These are phyloP conservation scores for Ommatoiulus sabulosus DNA, from an alignment of 2,888 invertebrate species.

Conservation along the genomic window DNA sequence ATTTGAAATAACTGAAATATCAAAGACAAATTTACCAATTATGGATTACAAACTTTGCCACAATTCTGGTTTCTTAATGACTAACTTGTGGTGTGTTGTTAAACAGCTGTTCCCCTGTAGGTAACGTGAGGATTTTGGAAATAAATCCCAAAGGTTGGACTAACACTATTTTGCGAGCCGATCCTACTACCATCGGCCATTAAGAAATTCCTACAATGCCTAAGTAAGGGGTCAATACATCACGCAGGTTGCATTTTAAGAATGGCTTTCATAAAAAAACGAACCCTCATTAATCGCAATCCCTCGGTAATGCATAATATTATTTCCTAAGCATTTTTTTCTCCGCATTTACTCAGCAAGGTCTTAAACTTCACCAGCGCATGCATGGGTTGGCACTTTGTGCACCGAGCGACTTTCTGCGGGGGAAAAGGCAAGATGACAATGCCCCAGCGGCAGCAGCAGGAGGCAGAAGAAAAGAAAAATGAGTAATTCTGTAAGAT, in stretches of 20 bases:
- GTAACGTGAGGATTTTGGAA: neutral
- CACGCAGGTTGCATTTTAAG: slow-evolving; percentile 36
- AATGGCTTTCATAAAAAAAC: slow-evolving; percentile 17
- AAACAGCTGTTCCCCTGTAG: no score
- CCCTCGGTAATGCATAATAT: slow-evolving; percentile 30
- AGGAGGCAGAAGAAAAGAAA: slow-evolving; percentile 29
- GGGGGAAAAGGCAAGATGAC: slow-evolving; percentile 39
- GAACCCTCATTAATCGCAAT: slow-evolving; percentile 37
- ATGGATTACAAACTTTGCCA: no score
- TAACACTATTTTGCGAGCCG: neutral
- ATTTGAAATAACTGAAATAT: no score
- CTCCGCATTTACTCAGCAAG: slow-evolving; percentile 29
- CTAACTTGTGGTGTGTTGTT: no score
- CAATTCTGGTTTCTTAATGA: no score
- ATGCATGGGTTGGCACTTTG: slow-evolving; percentile 40
- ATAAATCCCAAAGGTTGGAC: neutral
- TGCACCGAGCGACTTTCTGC: neutral
- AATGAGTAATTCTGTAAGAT: slow-evolving; percentile 37
- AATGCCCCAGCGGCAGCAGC: slow-evolving; percentile 6
- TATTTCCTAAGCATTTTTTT: slow-evolving; percentile 40
- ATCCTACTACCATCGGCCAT: neutral
- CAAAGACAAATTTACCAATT: no score
- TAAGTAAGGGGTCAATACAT: slow-evolving; percentile 33
- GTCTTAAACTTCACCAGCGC: slow-evolving; percentile 2
- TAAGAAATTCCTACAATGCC: neutral